A percentile compares a stretch with the other conserved stretches of the same genome.
Conservation (phyloP, 2,888 invertebrate genomes). For the Dichetophora obliterata region DNA sequence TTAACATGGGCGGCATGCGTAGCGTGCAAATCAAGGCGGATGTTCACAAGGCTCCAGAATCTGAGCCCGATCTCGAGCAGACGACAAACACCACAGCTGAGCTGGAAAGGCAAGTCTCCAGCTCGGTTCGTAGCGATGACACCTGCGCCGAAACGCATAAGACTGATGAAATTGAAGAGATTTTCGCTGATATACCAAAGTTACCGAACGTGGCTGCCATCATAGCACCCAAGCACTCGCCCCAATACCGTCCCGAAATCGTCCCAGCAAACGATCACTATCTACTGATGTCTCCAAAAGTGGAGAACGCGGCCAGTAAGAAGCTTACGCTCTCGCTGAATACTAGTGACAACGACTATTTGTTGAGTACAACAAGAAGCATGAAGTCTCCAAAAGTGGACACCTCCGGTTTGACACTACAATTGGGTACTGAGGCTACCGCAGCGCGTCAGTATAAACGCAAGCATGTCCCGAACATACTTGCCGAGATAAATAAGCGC, state of each 20-base stretch:
- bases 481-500: slow-evolving; percentile 67
- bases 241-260: slow-evolving; percentile 43
- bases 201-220: slow-evolving; percentile 82
- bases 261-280: slow-evolving; percentile 45
- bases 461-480: slow-evolving; percentile 65
- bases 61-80: slow-evolving; percentile 49
- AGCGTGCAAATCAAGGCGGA: slow-evolving; percentile 74
- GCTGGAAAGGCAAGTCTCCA: slow-evolving; percentile 49
- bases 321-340: not conserved
- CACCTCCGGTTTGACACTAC: slow-evolving; percentile 48
- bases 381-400: slow-evolving; percentile 38
- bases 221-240: slow-evolving; percentile 74
- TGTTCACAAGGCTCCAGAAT: slow-evolving; percentile 63
- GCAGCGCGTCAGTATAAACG: slow-evolving; percentile 57
- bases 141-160: slow-evolving; percentile 58
- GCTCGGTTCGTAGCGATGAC: slow-evolving; percentile 47
- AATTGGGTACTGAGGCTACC: slow-evolving; percentile 46
- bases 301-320: slow-evolving; percentile 34
- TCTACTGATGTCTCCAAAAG: slow-evolving; percentile 50
- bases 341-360: slow-evolving; percentile 37
- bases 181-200: slow-evolving; percentile 77
- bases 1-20: slow-evolving; percentile 66
- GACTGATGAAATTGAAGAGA: slow-evolving; percentile 68
- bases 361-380: slow-evolving; percentile 23
- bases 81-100: slow-evolving; percentile 47